These are phyloP conservation scores for Rhodinocichla rosea DNA, from an alignment of 2,113 vertebrate genomes.

Conservation along the genomic window DNA sequence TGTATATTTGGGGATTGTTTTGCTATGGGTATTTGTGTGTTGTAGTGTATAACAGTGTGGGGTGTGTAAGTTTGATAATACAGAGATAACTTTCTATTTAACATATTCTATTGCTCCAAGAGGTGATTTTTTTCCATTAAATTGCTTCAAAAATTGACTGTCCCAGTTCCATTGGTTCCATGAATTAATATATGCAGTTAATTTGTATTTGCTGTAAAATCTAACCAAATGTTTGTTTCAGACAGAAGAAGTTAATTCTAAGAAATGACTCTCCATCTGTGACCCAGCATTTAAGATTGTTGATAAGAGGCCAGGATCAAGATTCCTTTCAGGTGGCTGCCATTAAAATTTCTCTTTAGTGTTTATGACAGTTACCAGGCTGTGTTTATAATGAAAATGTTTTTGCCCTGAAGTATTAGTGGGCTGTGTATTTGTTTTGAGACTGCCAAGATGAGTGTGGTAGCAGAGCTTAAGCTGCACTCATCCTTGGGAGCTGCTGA, in stretches of 20 bases:
- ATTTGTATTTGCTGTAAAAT: neutral
- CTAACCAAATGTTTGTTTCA: conserved; percentile 53
- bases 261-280: conserved; percentile 83
- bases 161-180: neutral
- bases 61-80: neutral
- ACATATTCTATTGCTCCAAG: neutral
- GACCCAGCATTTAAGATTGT: conserved; percentile 84
- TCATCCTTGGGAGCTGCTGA: neutral
- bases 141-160: neutral
- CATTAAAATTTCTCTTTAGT: neutral
- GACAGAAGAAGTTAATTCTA: conserved; percentile 89
- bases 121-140: neutral
- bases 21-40: neutral
- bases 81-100: neutral
- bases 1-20: neutral
- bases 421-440: neutral
- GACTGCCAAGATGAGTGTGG: neutral
- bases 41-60: neutral
- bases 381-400: neutral
- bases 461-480: neutral
- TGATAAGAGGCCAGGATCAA: conserved; percentile 93
- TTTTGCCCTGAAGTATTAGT: neutral
- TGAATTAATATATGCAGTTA: neutral
- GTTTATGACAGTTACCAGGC: neutral
- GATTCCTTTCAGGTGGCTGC: conserved; percentile 92